Conservation (phyloP, 2,797 vertebrate species). For the Sebastes diaconus region DNA sequence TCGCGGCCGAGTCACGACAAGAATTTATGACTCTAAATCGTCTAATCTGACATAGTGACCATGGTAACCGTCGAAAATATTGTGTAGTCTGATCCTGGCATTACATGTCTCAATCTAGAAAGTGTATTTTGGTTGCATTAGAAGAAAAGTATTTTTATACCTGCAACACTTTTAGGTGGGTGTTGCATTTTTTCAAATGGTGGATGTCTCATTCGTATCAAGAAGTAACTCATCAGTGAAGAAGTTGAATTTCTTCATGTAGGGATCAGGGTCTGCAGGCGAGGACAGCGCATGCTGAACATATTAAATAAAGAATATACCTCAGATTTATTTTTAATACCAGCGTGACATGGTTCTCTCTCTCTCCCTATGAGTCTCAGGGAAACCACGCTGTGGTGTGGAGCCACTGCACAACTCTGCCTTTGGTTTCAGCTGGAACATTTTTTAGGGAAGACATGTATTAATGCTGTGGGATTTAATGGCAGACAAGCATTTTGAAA, state of each 20-base stretch:
- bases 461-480: background rate
- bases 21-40: too few species aligned
- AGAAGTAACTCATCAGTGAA: background rate
- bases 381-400: background rate
- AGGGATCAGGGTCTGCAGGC: background rate
- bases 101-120: background rate
- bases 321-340: slow-evolving; percentile 41
- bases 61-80: too few species aligned
- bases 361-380: background rate
- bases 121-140: background rate
- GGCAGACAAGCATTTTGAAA: background rate
- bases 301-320: slow-evolving; percentile 37
- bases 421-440: background rate
- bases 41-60: too few species aligned
- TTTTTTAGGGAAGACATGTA: background rate
- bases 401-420: background rate
- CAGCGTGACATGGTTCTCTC: background rate
- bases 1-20: too few species aligned
- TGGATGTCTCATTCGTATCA: background rate
- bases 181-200: background rate
- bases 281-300: slow-evolving; percentile 25
- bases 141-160: background rate
- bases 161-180: background rate
- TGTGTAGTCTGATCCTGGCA: too few species aligned
- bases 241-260: background rate